phyloP scores from a whole-genome alignment of 1,140 invertebrate species.

The Hypsibius dujardini region DNA sequence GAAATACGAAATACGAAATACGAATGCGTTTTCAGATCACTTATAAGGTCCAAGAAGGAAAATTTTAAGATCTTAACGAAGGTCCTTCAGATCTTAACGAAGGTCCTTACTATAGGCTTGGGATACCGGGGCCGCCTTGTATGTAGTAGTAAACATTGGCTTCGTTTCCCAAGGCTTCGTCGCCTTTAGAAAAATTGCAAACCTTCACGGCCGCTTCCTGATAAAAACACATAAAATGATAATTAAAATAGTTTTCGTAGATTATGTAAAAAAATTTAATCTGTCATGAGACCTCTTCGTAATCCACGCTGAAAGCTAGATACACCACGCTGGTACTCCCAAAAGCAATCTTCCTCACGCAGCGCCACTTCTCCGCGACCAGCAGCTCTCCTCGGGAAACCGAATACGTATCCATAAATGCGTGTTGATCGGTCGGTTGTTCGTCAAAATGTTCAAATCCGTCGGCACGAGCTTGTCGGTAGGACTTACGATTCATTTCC shows the following conservation, averaged over 20 bases:
- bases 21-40: too few species aligned
- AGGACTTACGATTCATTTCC: too few species aligned
- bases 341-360: conserved; percentile 8
- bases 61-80: too few species aligned
- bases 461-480: too few species aligned
- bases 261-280: too few species aligned
- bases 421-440: too few species aligned
- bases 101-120: background rate
- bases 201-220: conserved; percentile 15
- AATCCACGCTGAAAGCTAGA: conserved; percentile 11
- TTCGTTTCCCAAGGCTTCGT: background rate
- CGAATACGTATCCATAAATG: too few species aligned
- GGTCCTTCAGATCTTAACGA: background rate
- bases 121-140: background rate
- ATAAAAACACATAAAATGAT: background rate
- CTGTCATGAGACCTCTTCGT: conserved; percentile 13
- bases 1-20: too few species aligned
- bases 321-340: background rate
- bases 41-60: too few species aligned
- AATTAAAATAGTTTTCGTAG: background rate
- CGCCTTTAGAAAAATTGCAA: background rate
- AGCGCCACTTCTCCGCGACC: background rate
- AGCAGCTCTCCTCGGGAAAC: conserved; percentile 10
- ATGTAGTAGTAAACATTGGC: background rate
- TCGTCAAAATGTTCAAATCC: too few species aligned